Evolutionary conservation across 23 tunicate species (phyloP).

Genomic region (Trididemnum clinides): DNA sequence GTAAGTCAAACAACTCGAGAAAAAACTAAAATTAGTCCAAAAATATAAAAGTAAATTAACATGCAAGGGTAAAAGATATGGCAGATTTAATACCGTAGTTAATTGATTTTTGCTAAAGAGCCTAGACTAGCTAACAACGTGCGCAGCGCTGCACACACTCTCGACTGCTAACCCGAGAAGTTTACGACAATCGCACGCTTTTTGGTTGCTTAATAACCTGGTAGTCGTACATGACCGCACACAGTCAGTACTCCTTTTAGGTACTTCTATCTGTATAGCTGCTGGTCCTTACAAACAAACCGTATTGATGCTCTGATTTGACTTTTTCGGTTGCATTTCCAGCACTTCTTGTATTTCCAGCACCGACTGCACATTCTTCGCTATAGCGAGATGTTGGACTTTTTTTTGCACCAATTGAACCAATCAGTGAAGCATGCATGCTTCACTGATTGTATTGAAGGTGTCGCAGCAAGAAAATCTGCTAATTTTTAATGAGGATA

Average conservation of each 20-base stretch:
- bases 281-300: background rate
- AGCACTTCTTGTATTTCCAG: background rate
- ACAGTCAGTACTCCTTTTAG: conserved; percentile 6
- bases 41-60: background rate
- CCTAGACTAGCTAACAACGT: background rate
- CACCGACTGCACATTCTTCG: background rate
- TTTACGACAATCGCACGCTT: background rate
- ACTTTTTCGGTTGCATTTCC: background rate
- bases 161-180: background rate
- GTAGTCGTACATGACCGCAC: conserved; percentile 2
- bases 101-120: background rate
- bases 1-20: background rate
- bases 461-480: background rate
- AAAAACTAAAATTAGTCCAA: background rate
- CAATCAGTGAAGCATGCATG: too few species aligned
- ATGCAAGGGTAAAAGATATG: background rate
- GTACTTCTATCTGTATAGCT: background rate
- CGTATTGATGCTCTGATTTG: conserved; percentile 10
- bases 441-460: background rate
- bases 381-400: too few species aligned
- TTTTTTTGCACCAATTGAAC: too few species aligned
- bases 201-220: background rate
- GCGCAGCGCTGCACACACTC: background rate
- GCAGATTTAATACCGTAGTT: background rate
- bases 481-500: background rate